phyloP scores from a whole-genome alignment of 2,113 vertebrate species.

The Cygnus atratus region DNA sequence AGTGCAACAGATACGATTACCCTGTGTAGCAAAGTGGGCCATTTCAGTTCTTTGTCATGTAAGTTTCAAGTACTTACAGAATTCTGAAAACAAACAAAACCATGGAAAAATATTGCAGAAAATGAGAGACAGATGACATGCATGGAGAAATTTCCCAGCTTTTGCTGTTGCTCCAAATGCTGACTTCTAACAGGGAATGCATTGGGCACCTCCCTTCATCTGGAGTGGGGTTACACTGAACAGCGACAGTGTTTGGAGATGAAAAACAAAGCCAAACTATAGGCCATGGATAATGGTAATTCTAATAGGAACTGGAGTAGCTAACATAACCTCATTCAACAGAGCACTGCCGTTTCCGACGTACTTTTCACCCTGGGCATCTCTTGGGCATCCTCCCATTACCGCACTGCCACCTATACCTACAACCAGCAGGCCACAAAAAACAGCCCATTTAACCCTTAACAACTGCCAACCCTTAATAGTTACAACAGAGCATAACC shows the following conservation, averaged over 20 bases:
- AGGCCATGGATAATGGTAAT: rapidly evolving
- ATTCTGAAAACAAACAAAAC: background rate
- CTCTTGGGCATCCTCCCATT: background rate
- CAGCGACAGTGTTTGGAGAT: background rate
- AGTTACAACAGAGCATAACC: background rate
- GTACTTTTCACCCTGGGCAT: background rate
- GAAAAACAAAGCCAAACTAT: background rate
- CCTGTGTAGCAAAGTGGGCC: background rate
- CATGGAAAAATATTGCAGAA: background rate
- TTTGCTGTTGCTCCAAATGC: background rate
- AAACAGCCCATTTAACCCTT: background rate
- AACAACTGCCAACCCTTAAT: background rate
- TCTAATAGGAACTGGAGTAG: rapidly evolving
- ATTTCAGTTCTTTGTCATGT: background rate
- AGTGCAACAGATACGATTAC: background rate
- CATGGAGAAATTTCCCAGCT: background rate
- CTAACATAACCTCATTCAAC: background rate
- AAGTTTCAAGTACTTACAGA: background rate
- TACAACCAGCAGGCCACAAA: background rate
- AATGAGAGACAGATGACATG: background rate
- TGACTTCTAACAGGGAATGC: background rate
- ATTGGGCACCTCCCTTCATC: background rate
- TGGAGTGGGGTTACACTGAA: background rate
- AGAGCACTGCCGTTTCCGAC: background rate
- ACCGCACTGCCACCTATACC: background rate